Evolutionary conservation across 2,113 vertebrate genomes (phyloP).

Genomic region (Penelope pileata): DNA sequence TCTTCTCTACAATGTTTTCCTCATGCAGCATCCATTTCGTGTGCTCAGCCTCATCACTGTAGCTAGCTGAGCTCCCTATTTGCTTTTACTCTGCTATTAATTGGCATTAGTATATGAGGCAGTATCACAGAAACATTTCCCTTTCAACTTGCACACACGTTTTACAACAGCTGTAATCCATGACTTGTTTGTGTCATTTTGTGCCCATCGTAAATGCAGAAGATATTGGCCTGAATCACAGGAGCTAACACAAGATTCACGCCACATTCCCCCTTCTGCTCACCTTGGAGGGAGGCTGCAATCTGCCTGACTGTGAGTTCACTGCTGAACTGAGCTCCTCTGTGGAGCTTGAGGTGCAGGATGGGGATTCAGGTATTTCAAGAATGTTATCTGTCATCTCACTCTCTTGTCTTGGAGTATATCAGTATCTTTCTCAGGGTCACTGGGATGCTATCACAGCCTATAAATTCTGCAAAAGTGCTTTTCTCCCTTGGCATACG

Average conservation of each 20-base stretch:
- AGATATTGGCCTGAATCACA: not conserved
- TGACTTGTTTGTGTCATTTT: not conserved
- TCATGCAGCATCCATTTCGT: not conserved
- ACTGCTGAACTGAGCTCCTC: not conserved
- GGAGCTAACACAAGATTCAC: not conserved
- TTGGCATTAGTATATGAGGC: not conserved
- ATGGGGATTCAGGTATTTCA: not conserved
- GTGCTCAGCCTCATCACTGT: not conserved
- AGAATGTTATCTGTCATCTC: not conserved
- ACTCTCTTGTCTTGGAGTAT: not conserved
- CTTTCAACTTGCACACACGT: rapidly evolving
- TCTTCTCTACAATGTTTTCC: not conserved
- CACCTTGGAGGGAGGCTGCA: not conserved
- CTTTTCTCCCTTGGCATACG: not conserved
- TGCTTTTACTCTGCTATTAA: not conserved
- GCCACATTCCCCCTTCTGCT: not conserved
- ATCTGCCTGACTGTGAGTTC: not conserved
- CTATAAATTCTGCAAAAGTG: not conserved
- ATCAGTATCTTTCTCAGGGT: not conserved
- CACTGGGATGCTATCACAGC: not conserved
- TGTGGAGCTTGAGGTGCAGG: not conserved
- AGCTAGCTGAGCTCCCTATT: not conserved
- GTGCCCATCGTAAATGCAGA: not conserved
- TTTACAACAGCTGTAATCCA: not conserved
- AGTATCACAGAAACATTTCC: not conserved